These are phyloP conservation scores for Drosophila kanekoi DNA, from an alignment of 2,888 invertebrate genomes.

Conservation along the genomic window DNA sequence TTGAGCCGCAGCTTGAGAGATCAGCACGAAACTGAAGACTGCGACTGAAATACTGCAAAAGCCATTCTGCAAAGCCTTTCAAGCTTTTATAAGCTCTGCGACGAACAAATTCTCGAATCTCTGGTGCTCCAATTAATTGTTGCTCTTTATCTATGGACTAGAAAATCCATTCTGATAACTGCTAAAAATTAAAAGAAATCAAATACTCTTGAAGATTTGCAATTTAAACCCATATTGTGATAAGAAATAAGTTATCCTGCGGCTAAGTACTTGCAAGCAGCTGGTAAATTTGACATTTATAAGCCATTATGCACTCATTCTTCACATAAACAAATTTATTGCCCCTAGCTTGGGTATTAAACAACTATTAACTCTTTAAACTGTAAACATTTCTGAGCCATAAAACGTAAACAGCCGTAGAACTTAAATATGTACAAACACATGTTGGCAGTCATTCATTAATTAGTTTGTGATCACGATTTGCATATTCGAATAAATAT, in stretches of 20 bases:
- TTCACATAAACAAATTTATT: too few relatives aligned
- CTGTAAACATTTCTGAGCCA: neutral
- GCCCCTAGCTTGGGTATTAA: neutral
- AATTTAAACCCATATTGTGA: too few relatives aligned
- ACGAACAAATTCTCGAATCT: neutral
- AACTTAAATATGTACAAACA: neutral
- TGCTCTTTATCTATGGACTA: neutral
- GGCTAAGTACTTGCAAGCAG: too few relatives aligned
- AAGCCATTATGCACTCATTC: too few relatives aligned
- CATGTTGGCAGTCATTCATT: neutral
- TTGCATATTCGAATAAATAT: conserved; percentile 7
- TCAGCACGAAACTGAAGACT: neutral
- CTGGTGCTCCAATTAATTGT: conserved; percentile 1
- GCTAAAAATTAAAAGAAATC: too few relatives aligned
- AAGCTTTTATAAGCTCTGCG: neutral
- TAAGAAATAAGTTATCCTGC: too few relatives aligned
- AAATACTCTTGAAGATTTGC: too few relatives aligned
- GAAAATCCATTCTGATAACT: neutral
- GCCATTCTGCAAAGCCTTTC: neutral
- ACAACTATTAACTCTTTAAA: neutral
- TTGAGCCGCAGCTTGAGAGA: neutral
- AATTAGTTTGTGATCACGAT: neutral
- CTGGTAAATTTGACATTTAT: too few relatives aligned
- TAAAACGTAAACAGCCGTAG: neutral
- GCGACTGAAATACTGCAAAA: too few relatives aligned